A percentile compares a stretch with the other conserved stretches of the same genome.
Conservation (phyloP, 2,113 vertebrate species). For the Clupea harengus region DNA sequence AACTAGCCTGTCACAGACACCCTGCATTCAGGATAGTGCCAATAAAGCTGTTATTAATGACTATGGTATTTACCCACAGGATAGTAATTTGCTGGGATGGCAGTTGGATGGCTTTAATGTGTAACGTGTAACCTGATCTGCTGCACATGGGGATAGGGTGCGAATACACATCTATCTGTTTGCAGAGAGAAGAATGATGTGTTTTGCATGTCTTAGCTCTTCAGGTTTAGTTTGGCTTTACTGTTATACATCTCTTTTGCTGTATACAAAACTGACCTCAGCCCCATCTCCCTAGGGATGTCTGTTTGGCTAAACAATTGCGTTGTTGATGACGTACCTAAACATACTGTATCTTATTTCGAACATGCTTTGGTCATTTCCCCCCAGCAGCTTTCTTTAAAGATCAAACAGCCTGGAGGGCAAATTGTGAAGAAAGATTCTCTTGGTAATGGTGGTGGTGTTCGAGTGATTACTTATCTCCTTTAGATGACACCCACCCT, state of each 20-base stretch:
- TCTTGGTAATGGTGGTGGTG: background rate
- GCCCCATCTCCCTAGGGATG: background rate
- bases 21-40: background rate
- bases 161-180: background rate
- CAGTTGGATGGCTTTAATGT: background rate
- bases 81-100: background rate
- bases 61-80: background rate
- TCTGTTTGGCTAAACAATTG: background rate
- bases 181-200: background rate
- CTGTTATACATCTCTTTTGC: background rate
- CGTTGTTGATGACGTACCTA: background rate
- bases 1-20: background rate
- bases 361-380: background rate
- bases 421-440: background rate
- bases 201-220: background rate
- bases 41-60: background rate
- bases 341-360: background rate
- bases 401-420: background rate
- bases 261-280: background rate
- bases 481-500: background rate
- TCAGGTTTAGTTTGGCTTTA: background rate
- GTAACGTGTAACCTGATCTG: background rate
- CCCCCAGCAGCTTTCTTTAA: background rate
- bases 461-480: background rate
- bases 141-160: background rate